Base-by-base conservation (phyloP, 2,888 invertebrate species). In the Tachina fera region DNA sequence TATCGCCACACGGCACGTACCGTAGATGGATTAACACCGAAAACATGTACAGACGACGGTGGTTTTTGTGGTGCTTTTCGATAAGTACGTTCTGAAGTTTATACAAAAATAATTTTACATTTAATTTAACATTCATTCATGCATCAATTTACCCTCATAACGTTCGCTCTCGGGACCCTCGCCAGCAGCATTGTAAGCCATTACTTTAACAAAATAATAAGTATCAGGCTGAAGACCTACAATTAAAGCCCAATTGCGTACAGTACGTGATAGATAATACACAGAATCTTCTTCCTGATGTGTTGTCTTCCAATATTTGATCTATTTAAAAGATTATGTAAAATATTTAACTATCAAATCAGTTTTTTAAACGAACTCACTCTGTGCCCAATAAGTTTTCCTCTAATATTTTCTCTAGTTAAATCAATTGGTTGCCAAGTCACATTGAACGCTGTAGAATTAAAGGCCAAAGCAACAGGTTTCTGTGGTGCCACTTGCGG, bases 101-200 rank as follows among this genome's bases (percentile, higher is more conserved):
- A 41, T 47, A 60, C 5, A 1, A 67, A 67, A 67, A 11, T 16
- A 39, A 31, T 22, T 47, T 47, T 11, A n/a, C n/a, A n/a, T 39
- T 51, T 67, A 39, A 10, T 43, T 41, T 10, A n/a, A 56, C 3
- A 60, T 10, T 41, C n/a, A 16, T 6, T 39, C 19, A 60, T 74
- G 56, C 9, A 39, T 22, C 31, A 13, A 22, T 19, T 39, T 61
- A 95, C 95, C 95, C 87, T 96, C 93, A 91, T 95, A 97, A 58
- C 97, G 94, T 94, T 98, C 98, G 93, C 98, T 98, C 92, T 98
- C 98, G 0, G 98, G 97, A 5, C 98, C 98, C 92, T 98, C 98
- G 2, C 99, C 99, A 5, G 98, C 99, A 0, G 97, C 95, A 93
- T 99, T 99, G 90, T 97, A 98, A 0, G 97, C 98, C 97, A 98